A percentile compares a stretch with the other conserved stretches of the same genome.
phyloP scores from a whole-genome alignment of 2,888 invertebrate genomes.

The Conomelus anceps region DNA sequence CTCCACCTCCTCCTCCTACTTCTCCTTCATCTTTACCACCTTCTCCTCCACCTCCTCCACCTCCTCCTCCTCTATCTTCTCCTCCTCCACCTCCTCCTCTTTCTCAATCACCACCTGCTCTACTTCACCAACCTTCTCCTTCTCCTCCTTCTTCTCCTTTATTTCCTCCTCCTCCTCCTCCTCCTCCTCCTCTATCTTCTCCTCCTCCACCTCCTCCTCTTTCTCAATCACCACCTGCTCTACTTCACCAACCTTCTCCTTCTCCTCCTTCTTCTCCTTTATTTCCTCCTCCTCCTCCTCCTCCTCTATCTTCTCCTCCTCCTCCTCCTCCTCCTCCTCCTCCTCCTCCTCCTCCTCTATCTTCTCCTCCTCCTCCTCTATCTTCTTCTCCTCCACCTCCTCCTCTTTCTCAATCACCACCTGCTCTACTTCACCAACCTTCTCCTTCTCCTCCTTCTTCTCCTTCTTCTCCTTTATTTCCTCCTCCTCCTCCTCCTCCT shows the following conservation, averaged over 20 bases:
- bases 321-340: too few species aligned
- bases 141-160: neutral
- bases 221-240: neutral
- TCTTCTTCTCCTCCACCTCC: too few species aligned
- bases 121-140: conserved; percentile 2
- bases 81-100: neutral
- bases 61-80: too few species aligned
- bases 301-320: neutral
- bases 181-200: neutral
- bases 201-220: neutral
- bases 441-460: neutral
- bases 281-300: conserved; percentile 4
- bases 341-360: neutral
- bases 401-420: neutral
- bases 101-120: neutral
- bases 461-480: too few species aligned
- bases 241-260: too few species aligned
- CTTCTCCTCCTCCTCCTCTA: conserved; percentile 1
- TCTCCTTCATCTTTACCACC: neutral
- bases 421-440: neutral
- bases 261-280: neutral
- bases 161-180: too few species aligned
- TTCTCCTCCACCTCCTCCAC: conserved; percentile 1
- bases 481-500: neutral
- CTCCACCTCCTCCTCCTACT: neutral